phyloP scores from a whole-genome alignment of 2,797 vertebrate genomes.

The Mus minutoides region DNA sequence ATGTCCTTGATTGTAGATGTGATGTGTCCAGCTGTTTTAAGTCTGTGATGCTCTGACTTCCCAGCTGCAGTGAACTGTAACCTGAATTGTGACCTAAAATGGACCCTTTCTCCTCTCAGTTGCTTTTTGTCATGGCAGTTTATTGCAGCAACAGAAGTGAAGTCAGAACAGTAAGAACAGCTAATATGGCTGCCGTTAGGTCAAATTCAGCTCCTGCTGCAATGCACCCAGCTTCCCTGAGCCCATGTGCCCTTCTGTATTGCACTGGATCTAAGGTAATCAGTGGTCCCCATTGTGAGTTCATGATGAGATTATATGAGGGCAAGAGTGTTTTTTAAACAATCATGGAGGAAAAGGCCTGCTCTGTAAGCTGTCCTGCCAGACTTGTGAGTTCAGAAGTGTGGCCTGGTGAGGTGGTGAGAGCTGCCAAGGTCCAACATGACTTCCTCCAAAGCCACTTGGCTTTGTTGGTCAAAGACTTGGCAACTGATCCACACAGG shows the following conservation, averaged over 20 bases:
- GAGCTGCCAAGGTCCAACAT: accelerated
- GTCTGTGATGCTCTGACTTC: neutral
- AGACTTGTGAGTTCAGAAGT: neutral
- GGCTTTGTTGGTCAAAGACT: neutral
- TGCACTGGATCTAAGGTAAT: neutral
- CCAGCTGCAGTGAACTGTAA: neutral
- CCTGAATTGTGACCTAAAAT: neutral
- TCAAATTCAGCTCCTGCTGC: no score
- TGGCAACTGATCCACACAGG: neutral
- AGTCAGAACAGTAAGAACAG: neutral
- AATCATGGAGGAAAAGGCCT: neutral
- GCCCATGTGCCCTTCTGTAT: neutral
- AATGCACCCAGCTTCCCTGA: neutral
- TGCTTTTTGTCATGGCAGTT: neutral
- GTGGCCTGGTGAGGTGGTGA: neutral
- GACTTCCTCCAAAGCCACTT: neutral
- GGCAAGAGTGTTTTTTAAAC: neutral
- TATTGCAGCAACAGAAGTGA: neutral
- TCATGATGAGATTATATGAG: neutral
- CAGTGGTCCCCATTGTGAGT: neutral
- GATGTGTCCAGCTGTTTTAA: neutral
- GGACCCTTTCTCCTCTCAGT: neutral
- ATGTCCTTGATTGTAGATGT: neutral
- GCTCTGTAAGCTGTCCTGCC: neutral
- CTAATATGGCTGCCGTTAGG: neutral